phyloP scores from a whole-genome alignment of 2,113 vertebrate genomes.

The Psettodes erumei region DNA sequence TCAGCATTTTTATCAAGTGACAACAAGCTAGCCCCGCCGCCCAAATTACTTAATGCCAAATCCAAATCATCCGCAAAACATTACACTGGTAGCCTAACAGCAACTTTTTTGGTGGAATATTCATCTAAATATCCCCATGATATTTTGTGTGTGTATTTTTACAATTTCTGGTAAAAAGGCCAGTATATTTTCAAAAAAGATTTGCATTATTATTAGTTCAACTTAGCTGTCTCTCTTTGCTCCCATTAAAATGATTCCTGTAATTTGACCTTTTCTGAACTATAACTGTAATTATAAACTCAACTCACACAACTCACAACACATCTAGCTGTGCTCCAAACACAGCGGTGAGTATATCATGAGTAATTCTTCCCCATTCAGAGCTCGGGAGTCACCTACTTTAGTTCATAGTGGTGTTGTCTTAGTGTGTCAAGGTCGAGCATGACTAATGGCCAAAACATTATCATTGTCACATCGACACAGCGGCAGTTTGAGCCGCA shows the following conservation, averaged over 20 bases:
- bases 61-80: neutral
- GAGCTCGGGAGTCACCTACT: constrained; percentile 49
- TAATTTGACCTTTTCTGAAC: constrained; percentile 35
- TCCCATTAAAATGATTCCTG: constrained; percentile 53
- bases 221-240: constrained; percentile 11
- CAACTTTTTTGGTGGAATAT: neutral
- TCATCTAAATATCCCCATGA: neutral
- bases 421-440: constrained; percentile 67
- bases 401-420: constrained; percentile 40
- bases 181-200: neutral
- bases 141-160: constrained; percentile 1
- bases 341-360: constrained; percentile 1
- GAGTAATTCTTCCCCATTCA: constrained; percentile 42
- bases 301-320: constrained; percentile 41
- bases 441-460: constrained; percentile 69
- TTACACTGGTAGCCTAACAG: neutral
- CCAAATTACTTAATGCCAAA: neutral
- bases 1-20: neutral
- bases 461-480: constrained; percentile 59
- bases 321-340: constrained; percentile 17
- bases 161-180: neutral
- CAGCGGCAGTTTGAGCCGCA: constrained; percentile 44
- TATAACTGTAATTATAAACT: constrained; percentile 34
- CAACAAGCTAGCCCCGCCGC: neutral
- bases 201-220: constrained; percentile 23